These are phyloP conservation scores for Gastrophryne carolinensis DNA, from an alignment of 2,797 vertebrate genomes.

Conservation along the genomic window DNA sequence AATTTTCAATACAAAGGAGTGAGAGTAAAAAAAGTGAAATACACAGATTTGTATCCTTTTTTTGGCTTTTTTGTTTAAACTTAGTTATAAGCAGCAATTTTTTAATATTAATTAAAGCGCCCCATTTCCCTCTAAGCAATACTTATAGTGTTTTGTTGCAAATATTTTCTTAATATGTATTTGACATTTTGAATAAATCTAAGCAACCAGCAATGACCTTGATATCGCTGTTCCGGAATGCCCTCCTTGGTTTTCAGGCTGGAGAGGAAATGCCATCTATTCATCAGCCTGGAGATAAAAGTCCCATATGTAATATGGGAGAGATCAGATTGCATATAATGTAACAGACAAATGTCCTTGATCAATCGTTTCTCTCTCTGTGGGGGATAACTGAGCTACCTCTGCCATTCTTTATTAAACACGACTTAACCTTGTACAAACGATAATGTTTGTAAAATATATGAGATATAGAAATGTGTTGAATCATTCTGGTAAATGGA, in stretches of 20 bases:
- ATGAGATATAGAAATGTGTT: not conserved
- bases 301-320: conserved; percentile 66
- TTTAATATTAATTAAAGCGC: not conserved
- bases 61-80: too few species aligned
- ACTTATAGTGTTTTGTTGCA: not conserved
- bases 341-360: conserved; percentile 70
- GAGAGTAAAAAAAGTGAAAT: too few species aligned
- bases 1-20: too few species aligned
- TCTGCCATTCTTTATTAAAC: conserved; percentile 33
- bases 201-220: not conserved
- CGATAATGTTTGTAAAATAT: conserved; percentile 11
- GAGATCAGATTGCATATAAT: conserved; percentile 64
- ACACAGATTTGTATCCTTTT: too few species aligned
- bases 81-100: too few species aligned
- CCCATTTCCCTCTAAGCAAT: not conserved
- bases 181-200: not conserved
- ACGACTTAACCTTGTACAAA: conserved; percentile 25
- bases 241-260: conserved; percentile 55
- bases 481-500: conserved; percentile 6
- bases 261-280: conserved; percentile 62
- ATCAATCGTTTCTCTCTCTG: conserved; percentile 56
- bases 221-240: conserved; percentile 46
- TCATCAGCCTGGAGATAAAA: conserved; percentile 65
- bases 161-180: not conserved
- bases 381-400: conserved; percentile 21